Evolutionary conservation across 2,888 invertebrate species (phyloP).

Genomic region (Polietes domitor): DNA sequence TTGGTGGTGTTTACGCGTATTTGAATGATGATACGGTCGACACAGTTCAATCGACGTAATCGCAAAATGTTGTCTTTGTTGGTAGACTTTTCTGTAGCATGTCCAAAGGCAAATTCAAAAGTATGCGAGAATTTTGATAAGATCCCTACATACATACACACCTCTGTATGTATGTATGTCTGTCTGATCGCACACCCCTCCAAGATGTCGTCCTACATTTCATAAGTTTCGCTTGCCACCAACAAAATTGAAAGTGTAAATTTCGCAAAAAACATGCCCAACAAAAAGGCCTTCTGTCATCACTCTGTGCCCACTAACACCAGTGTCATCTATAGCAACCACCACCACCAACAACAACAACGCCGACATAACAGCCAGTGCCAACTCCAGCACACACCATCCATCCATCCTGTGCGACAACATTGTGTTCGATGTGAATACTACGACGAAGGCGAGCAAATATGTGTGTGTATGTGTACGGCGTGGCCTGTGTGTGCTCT

Average conservation of each 20-base stretch:
- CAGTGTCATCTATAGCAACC: neutral
- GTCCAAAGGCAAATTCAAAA: neutral
- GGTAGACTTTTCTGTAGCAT: neutral
- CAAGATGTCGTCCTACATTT: neutral
- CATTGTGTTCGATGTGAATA: no score
- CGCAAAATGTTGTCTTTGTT: neutral
- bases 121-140: neutral
- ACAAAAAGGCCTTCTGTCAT: neutral
- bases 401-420: neutral
- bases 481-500: neutral
- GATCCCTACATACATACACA: neutral
- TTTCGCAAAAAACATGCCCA: neutral
- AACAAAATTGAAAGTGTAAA: neutral
- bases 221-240: neutral
- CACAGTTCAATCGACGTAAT: neutral
- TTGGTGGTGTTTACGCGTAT: no score
- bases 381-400: neutral
- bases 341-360: neutral
- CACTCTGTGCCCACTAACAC: neutral
- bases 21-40: neutral
- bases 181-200: neutral
- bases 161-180: neutral
- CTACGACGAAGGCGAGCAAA: neutral
- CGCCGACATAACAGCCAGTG: no score
- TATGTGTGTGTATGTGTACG: neutral